Percentiles rank a stretch among this genome's conserved stretches.
phyloP scores from a whole-genome alignment of 2,797 vertebrate species.

The Anomalospiza imberbis region DNA sequence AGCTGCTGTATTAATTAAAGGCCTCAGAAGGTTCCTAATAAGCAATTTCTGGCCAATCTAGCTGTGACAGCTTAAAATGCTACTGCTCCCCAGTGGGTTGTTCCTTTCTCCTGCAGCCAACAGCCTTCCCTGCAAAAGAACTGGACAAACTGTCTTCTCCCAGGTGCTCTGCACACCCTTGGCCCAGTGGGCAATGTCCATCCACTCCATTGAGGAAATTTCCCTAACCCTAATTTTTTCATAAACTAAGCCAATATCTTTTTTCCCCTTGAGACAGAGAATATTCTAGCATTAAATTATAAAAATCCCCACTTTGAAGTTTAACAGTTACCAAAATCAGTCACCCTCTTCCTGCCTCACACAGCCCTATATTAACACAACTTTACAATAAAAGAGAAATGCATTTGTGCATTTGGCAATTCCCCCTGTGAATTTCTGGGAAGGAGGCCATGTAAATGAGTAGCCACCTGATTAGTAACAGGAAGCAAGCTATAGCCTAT shows the following conservation, averaged over 20 bases:
- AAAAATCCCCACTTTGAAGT: not conserved
- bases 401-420: not conserved
- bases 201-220: not conserved
- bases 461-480: not conserved
- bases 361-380: not conserved
- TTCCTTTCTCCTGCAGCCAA: not conserved
- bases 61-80: not conserved
- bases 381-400: not conserved
- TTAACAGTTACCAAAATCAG: not conserved
- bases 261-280: not conserved
- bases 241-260: not conserved
- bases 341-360: not conserved
- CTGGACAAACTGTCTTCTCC: not conserved
- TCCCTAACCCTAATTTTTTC: not conserved
- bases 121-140: not conserved
- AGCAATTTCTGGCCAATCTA: slow-evolving; percentile 27
- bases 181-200: too few species aligned
- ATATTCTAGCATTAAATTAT: not conserved
- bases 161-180: not conserved
- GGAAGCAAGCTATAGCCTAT: not conserved
- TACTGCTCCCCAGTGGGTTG: not conserved
- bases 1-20: slow-evolving; percentile 37
- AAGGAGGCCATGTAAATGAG: not conserved
- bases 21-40: slow-evolving; percentile 29
- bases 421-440: not conserved